These are phyloP conservation scores for Potamilus streckersoni DNA, from an alignment of 1,140 invertebrate species.

Conservation along the genomic window DNA sequence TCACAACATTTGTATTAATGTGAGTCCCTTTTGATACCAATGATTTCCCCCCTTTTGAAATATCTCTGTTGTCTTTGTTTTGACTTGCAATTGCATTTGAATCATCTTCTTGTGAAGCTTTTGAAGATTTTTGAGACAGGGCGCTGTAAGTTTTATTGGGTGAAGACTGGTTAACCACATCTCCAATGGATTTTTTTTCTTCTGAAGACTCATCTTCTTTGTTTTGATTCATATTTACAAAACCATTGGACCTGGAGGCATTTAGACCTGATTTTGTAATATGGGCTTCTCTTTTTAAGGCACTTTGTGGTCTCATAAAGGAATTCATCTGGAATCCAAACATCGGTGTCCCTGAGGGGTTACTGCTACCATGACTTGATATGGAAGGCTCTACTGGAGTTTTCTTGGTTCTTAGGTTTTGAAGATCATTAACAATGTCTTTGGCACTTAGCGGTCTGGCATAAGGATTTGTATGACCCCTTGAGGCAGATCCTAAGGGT, in stretches of 20 bases:
- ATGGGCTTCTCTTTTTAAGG: slow-evolving; percentile 34
- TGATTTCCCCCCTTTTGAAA: no score
- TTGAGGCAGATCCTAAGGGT: slow-evolving; percentile 11
- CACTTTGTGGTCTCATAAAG: slow-evolving; percentile 62
- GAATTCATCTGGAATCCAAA: slow-evolving; percentile 50
- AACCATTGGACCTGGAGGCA: slow-evolving; percentile 6
- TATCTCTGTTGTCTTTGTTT: no score
- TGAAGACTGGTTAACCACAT: no score
- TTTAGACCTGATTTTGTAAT: neutral
- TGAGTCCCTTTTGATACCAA: no score
- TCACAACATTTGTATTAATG: no score
- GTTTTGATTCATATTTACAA: slow-evolving; percentile 8
- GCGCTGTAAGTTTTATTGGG: no score
- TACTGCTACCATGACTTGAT: slow-evolving; percentile 7
- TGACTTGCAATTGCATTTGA: no score
- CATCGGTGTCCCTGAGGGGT: slow-evolving; percentile 19
- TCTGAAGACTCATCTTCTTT: no score
- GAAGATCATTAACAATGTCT: slow-evolving; percentile 53
- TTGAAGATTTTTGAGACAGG: no score
- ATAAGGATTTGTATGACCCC: slow-evolving; percentile 50
- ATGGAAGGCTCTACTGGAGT: slow-evolving; percentile 1
- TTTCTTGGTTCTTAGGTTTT: slow-evolving; percentile 32
- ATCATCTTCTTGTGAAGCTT: no score
- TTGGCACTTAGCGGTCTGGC: slow-evolving; percentile 60
- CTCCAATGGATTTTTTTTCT: no score